phyloP scores from a whole-genome alignment of 2,888 invertebrate species.

The Argyra leucocephala region DNA sequence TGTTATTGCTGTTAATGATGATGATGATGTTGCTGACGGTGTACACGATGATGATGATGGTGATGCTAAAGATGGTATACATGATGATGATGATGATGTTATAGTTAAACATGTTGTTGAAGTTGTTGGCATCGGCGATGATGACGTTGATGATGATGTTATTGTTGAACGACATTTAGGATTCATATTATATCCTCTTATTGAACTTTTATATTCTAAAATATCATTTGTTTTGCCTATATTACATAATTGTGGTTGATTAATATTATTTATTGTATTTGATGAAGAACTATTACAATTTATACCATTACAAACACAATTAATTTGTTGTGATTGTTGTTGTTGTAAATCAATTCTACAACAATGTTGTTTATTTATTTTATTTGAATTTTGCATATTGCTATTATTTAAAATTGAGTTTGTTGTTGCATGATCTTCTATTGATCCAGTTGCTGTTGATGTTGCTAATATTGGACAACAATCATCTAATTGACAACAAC shows the following conservation, averaged over 20 bases:
- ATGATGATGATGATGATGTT: constrained; percentile 33
- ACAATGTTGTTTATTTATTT: background rate
- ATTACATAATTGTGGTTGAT: background rate
- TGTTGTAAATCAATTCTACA: no score
- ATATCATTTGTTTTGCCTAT: constrained; percentile 10
- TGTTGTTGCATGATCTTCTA: background rate
- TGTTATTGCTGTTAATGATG: constrained; percentile 19
- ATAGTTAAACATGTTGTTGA: constrained; percentile 17
- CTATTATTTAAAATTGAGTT: constrained; percentile 1
- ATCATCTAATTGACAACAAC: constrained; percentile 10
- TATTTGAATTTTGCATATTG: background rate
- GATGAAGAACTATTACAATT: background rate
- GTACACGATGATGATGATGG: constrained; percentile 26
- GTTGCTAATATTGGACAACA: constrained; percentile 22
- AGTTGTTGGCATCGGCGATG: constrained; percentile 20
- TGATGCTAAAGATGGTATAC: constrained; percentile 19
- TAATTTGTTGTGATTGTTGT: constrained; percentile 17
- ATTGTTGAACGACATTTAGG: no score
- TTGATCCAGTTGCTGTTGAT: constrained; percentile 25
- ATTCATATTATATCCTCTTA: background rate
- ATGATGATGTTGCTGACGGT: constrained; percentile 21
- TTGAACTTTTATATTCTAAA: constrained; percentile 13
- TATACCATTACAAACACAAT: background rate
- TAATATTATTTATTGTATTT: background rate
- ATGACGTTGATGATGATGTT: constrained; percentile 19